Percentiles rank a stretch among this genome's conserved stretches.
These are phyloP conservation scores for Microplitis manilae DNA, from an alignment of 2,888 invertebrate genomes.

Conservation along the genomic window DNA sequence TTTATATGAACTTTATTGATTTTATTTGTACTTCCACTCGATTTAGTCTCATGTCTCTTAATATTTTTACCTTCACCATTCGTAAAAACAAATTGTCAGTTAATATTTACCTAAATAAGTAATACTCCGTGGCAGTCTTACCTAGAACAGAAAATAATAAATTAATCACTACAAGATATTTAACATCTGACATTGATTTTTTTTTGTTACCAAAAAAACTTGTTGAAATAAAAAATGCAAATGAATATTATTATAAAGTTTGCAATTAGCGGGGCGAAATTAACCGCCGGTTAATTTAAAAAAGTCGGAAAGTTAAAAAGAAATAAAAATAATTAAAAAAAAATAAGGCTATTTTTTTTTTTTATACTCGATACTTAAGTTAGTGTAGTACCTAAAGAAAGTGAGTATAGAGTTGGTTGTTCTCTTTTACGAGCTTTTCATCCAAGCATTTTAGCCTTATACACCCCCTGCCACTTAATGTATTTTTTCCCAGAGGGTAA, in stretches of 20 bases:
- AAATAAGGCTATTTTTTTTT: background rate
- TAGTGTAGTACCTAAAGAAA: slow-evolving; percentile 6
- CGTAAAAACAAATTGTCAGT: background rate
- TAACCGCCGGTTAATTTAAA: background rate
- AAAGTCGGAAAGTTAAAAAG: background rate
- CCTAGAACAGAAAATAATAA: slow-evolving; percentile 33
- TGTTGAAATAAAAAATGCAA: background rate
- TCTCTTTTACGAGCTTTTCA: slow-evolving; percentile 33
- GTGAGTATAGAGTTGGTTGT: slow-evolving; percentile 26
- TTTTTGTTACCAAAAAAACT: slow-evolving; percentile 8
- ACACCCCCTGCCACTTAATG: background rate
- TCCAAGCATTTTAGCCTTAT: background rate
- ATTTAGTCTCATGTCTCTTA: background rate
- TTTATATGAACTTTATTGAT: background rate
- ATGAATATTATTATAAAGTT: background rate
- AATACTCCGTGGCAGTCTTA: slow-evolving; percentile 17
- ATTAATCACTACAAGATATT: background rate
- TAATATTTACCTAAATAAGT: background rate
- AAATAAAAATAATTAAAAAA: background rate
- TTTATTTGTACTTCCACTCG: background rate
- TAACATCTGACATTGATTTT: slow-evolving; percentile 6
- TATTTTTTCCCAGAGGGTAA: slow-evolving; percentile 4
- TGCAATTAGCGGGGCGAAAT: background rate
- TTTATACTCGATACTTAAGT: slow-evolving; percentile 13
- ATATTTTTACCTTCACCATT: background rate